Percentiles rank a stretch among this genome's conserved stretches.
These are phyloP conservation scores for Streblospio benedicti DNA, from an alignment of 1,140 invertebrate genomes.

Conservation along the genomic window DNA sequence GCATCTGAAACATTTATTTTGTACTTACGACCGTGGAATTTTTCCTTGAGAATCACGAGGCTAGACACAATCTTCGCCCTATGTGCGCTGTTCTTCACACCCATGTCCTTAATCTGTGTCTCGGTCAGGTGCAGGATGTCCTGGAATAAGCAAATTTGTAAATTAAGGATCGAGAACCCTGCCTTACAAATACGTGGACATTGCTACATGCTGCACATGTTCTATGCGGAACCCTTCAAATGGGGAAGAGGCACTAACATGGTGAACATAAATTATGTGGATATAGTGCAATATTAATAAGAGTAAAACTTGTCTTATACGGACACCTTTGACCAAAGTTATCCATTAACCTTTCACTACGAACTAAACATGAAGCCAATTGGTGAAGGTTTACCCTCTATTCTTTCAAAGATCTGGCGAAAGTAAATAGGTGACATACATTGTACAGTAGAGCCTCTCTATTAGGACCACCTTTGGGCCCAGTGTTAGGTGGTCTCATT, in stretches of 20 bases:
- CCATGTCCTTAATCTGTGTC: slow-evolving; percentile 54
- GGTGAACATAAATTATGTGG: neutral
- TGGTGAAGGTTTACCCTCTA: too few relatives aligned
- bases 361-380: too few relatives aligned
- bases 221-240: neutral
- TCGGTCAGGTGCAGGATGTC: slow-evolving; percentile 55
- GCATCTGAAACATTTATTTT: too few relatives aligned
- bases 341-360: too few relatives aligned
- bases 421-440: too few relatives aligned
- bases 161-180: neutral
- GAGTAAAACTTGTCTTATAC: slow-evolving; percentile 33
- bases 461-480: too few relatives aligned
- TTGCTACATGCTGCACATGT: neutral
- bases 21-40: too few relatives aligned
- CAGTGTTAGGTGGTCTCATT: too few relatives aligned
- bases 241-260: neutral
- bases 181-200: neutral
- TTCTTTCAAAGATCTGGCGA: too few relatives aligned
- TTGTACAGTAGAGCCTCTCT: too few relatives aligned
- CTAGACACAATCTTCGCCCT: slow-evolving; percentile 57
- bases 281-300: neutral
- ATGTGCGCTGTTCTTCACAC: slow-evolving; percentile 56
- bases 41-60: slow-evolving; percentile 54
- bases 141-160: slow-evolving; percentile 29
- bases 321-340: neutral